These are phyloP conservation scores for Seriola aureovittata DNA, from an alignment of 2,113 vertebrate genomes.

Conservation along the genomic window DNA sequence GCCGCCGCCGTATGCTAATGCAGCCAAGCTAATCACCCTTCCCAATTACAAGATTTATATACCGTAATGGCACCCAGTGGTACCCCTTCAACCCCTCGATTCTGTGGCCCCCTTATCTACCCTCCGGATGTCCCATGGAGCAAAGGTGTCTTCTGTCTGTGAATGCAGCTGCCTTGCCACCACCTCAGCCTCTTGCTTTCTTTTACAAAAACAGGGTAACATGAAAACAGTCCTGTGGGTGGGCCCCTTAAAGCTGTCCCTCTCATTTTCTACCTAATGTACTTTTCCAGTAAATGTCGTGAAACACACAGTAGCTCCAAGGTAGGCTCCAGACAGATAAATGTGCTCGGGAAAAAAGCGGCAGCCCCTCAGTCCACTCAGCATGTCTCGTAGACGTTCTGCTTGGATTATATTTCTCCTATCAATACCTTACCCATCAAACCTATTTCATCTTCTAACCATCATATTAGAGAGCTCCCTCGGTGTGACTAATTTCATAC, in stretches of 20 bases:
- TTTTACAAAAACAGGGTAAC: slow-evolving; percentile 59
- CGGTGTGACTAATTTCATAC: slow-evolving; percentile 2
- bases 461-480: slow-evolving; percentile 15
- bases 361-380: slow-evolving; percentile 35
- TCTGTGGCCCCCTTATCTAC: slow-evolving; percentile 60
- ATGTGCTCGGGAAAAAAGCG: slow-evolving; percentile 58
- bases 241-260: slow-evolving; percentile 66
- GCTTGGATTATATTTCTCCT: slow-evolving; percentile 66
- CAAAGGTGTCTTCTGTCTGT: slow-evolving; percentile 84
- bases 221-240: slow-evolving; percentile 75
- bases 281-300: slow-evolving; percentile 75
- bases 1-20: slow-evolving; percentile 80
- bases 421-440: slow-evolving; percentile 28
- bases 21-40: slow-evolving; percentile 78
- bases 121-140: slow-evolving; percentile 65
- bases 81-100: slow-evolving; percentile 41
- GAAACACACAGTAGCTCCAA: slow-evolving; percentile 69
- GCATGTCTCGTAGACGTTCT: slow-evolving; percentile 51
- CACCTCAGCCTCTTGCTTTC: slow-evolving; percentile 66
- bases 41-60: slow-evolving; percentile 81
- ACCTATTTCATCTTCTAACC: not conserved
- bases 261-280: slow-evolving; percentile 68
- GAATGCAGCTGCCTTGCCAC: slow-evolving; percentile 80
- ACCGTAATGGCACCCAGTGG: slow-evolving; percentile 60
- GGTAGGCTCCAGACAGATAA: slow-evolving; percentile 81